Conservation (phyloP, 2,797 vertebrate species). For the Hemitrygon akajei region DNA sequence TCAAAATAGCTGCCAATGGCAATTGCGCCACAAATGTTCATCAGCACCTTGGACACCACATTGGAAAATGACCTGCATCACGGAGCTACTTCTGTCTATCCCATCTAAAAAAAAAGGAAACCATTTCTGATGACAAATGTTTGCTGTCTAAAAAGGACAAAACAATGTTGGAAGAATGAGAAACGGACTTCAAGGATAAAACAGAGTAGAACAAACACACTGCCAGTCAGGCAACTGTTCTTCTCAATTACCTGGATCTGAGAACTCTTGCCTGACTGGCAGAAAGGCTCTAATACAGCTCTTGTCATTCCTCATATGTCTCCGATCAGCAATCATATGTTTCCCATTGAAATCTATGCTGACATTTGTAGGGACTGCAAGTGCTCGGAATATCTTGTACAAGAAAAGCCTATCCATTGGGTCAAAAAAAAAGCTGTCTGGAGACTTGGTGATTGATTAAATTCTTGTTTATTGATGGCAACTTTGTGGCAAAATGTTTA, state of each 20-base stretch:
- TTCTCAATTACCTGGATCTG: neutral
- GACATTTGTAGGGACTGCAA: constrained; percentile 16
- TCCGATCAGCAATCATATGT: neutral
- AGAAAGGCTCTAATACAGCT: neutral
- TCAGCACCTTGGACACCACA: no score
- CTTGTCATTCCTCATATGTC: neutral
- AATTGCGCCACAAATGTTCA: no score
- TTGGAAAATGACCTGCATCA: no score
- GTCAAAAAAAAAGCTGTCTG: neutral
- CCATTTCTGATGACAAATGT: neutral
- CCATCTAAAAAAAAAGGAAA: neutral
- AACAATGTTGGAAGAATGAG: neutral
- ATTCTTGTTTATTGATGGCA: neutral
- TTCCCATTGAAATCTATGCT: constrained; percentile 25
- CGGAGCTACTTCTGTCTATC: no score
- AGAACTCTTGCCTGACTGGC: neutral
- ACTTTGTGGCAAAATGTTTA: constrained; percentile 20
- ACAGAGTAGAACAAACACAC: neutral
- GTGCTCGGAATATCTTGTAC: constrained; percentile 17
- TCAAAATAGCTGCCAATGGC: no score
- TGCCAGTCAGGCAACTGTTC: no score
- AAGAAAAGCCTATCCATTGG: constrained; percentile 18
- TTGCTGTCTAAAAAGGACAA: neutral
- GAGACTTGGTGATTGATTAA: constrained; percentile 18
- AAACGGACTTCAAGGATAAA: neutral